Conservation (phyloP, 2,797 vertebrate genomes). For the Florisuga fusca region DNA sequence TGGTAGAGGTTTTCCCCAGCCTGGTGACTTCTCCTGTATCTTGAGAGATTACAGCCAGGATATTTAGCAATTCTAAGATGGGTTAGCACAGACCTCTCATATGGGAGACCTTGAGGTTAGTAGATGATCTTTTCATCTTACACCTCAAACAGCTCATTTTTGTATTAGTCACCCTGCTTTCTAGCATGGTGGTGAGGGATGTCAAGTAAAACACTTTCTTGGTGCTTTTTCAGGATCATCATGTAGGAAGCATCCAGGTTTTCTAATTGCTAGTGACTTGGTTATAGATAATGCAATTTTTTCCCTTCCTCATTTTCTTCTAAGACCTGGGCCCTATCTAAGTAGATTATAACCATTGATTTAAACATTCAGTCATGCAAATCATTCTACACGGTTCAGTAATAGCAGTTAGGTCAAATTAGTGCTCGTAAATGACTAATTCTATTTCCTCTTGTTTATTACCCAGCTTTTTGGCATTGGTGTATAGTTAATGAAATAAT, state of each 20-base stretch:
- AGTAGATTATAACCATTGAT: conserved; percentile 31
- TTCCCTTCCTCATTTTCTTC: conserved; percentile 1
- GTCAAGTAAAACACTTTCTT: background rate
- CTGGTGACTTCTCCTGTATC: background rate
- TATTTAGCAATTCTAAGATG: background rate
- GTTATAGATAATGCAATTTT: background rate
- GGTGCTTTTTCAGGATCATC: background rate
- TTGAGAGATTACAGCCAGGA: background rate
- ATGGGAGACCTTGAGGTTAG: background rate
- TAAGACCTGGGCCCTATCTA: background rate
- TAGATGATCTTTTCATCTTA: background rate
- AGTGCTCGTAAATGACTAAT: conserved; percentile 37
- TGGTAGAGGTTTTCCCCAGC: background rate
- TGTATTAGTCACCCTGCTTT: background rate
- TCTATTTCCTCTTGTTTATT: conserved; percentile 52
- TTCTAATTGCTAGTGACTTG: background rate
- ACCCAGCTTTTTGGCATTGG: background rate
- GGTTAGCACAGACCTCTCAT: background rate
- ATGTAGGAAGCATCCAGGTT: background rate
- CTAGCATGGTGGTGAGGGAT: background rate
- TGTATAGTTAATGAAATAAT: conserved; percentile 20
- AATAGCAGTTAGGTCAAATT: conserved; percentile 39
- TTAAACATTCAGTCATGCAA: conserved; percentile 27
- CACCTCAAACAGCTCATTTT: background rate
- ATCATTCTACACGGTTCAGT: background rate